A percentile compares a stretch with the other conserved stretches of the same genome.
Evolutionary conservation across 2,888 invertebrate species (phyloP).

Genomic region (Callosobruchus maculatus): DNA sequence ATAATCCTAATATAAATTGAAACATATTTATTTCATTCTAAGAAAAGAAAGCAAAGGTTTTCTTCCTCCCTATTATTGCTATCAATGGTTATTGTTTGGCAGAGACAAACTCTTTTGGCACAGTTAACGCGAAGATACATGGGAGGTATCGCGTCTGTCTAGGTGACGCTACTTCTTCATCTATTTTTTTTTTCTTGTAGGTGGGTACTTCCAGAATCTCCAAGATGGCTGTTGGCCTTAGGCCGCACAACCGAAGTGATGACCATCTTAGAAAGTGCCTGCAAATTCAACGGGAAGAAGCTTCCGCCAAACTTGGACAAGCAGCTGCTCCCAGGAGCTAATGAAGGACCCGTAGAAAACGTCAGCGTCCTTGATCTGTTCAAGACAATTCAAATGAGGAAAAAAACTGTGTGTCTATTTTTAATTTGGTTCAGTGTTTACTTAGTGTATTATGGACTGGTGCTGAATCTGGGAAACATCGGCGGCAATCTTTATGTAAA

Average conservation of each 20-base stretch:
- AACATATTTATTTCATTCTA: too few species aligned
- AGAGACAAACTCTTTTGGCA: too few species aligned
- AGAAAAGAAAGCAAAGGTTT: too few species aligned
- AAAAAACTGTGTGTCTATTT: slow-evolving; percentile 67
- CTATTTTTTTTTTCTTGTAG: slow-evolving; percentile 48
- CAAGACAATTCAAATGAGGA: slow-evolving; percentile 60
- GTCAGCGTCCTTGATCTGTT: slow-evolving; percentile 64
- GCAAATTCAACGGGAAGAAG: slow-evolving; percentile 61
- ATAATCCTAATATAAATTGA: too few species aligned
- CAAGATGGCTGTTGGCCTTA: slow-evolving; percentile 72
- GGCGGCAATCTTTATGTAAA: slow-evolving; percentile 73
- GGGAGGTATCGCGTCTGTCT: too few species aligned
- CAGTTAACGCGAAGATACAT: too few species aligned
- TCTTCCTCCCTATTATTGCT: too few species aligned
- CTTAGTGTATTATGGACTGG: slow-evolving; percentile 73
- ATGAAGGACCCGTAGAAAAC: slow-evolving; percentile 43
- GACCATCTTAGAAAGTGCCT: slow-evolving; percentile 61
- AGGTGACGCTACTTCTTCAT: too few species aligned
- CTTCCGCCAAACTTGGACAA: slow-evolving; percentile 69
- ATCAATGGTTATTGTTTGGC: too few species aligned
- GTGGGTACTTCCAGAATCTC: slow-evolving; percentile 77
- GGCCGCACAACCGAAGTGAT: slow-evolving; percentile 69
- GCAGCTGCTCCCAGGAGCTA: slow-evolving; percentile 53
- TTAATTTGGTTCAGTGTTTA: slow-evolving; percentile 76
- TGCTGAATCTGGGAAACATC: slow-evolving; percentile 70